Evolutionary conservation across 2,888 invertebrate species (phyloP), one percentile per base, ranked within the genome.

Genomic region (Xylota segnis): DNA sequence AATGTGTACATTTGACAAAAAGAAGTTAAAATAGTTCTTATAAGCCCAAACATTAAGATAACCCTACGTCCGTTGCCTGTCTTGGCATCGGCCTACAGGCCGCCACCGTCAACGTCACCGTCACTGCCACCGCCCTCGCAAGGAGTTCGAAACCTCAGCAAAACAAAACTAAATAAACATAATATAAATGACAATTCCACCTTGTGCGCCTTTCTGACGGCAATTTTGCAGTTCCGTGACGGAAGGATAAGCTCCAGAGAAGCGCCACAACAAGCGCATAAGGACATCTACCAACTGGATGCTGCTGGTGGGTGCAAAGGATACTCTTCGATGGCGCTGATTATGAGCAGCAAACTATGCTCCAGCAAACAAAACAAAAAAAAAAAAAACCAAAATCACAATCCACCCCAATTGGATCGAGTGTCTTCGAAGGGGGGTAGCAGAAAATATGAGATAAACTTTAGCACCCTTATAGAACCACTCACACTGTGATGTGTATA

Each of bases 131-230:
- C 54, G 18, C 4, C 43, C n/a, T n/a, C n/a, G n/a, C n/a, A n/a
- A n/a, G n/a, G n/a, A 70, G 59, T 14, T 61, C 4, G 14, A 54
- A 68, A n/a, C n/a, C n/a, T n/a, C n/a, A 27, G 9, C 7, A 50
- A 27, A 65, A 70, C 18, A 65, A 47, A 50, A 59, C 34, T 70
- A 78, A 79, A 71, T 58, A 75, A 71, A 81, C 66, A 66, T 66
- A 59, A 84, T 66, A 47, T 65, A 71, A 83, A 83, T 72, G 84
- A 84, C 81, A 84, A 76, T 66, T 79, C 81, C 18, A 84, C 81
- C 81, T 84, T 81, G 84, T 84, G 81, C 75, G 84, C 84, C 84
- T 84, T 81, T 81, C 71, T 76, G 84, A 84, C 81, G 84, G 81
- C 84, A 84, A 40, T 75, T 71, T 76, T 75, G 81, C 74, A 70